Conservation (phyloP, 2,113 vertebrate genomes). For the Mustelus asterias region DNA sequence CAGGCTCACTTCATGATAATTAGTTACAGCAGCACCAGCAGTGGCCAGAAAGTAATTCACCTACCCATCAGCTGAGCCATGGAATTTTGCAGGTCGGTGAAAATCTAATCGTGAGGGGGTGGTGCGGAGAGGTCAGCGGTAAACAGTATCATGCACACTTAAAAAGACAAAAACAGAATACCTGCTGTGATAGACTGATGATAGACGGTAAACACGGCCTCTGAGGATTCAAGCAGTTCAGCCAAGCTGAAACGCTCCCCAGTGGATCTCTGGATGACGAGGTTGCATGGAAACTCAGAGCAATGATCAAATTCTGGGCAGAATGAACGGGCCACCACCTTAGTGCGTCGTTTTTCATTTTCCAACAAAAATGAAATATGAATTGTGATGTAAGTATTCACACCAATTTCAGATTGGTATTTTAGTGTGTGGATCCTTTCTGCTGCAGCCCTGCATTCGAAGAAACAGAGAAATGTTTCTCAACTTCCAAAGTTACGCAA, state of each 20-base stretch:
- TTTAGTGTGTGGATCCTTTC: constrained; percentile 59
- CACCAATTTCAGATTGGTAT: constrained; percentile 64
- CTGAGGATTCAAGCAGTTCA: constrained; percentile 69
- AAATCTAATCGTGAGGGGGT: neutral
- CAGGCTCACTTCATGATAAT: neutral
- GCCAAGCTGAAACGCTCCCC: constrained; percentile 78
- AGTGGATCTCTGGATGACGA: constrained; percentile 60
- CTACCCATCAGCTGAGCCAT: neutral
- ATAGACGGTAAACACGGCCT: constrained; percentile 70
- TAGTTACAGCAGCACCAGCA: neutral
- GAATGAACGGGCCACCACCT: constrained; percentile 65
- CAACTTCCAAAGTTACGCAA: neutral
- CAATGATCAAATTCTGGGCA: constrained; percentile 80
- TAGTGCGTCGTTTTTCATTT: constrained; percentile 57
- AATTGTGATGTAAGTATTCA: constrained; percentile 70
- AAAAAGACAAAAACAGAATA: constrained; percentile 39
- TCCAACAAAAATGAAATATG: constrained; percentile 73
- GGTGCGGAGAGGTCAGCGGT: neutral
- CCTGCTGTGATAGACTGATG: constrained; percentile 63
- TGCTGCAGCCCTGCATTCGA: constrained; percentile 59
- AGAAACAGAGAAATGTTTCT: neutral
- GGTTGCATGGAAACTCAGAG: constrained; percentile 64
- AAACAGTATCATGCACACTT: neutral
- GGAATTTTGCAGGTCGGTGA: neutral
- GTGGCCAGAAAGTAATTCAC: neutral